Conservation (phyloP, 1,140 invertebrate species). For the Platorchestia sp. region DNA sequence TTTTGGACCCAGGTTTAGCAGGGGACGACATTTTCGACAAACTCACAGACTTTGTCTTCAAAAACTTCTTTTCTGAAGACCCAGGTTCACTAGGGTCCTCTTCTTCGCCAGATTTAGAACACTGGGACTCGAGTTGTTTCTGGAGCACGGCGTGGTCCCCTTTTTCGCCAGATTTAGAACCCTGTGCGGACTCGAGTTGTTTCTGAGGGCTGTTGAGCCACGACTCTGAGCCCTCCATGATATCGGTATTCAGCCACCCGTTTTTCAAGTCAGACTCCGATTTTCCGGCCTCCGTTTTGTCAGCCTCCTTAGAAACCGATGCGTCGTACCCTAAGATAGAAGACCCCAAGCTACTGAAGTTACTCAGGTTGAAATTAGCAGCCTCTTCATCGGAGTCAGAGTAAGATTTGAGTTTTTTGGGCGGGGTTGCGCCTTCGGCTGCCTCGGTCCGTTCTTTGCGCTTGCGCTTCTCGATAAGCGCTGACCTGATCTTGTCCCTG, state of each 20-base stretch:
- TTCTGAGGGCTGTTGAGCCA: neutral
- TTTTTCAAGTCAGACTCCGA: neutral
- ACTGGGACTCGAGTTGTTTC: neutral
- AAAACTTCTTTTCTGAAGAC: neutral
- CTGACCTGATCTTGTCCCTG: slow-evolving; percentile 45
- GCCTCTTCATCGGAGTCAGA: slow-evolving; percentile 20
- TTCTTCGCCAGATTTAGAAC: neutral
- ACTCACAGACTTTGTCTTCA: neutral
- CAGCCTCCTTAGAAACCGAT: neutral
- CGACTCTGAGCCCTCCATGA: slow-evolving; percentile 2
- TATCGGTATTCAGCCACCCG: slow-evolving; percentile 1
- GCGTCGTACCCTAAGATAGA: slow-evolving; percentile 15
- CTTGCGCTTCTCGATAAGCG: slow-evolving; percentile 57
- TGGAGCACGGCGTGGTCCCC: no score
- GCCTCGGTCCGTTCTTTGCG: neutral
- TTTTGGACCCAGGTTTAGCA: neutral
- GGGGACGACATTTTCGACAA: neutral
- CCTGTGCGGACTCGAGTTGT: neutral
- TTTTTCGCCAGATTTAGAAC: neutral
- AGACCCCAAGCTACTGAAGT: slow-evolving; percentile 21
- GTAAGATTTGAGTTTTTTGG: neutral
- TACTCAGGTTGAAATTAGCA: slow-evolving; percentile 20
- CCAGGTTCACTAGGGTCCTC: neutral
- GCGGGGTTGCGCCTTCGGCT: neutral
- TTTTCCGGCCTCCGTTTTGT: neutral